Conservation (phyloP, 1,140 invertebrate species). For the Lasioglossum baleicum region DNA sequence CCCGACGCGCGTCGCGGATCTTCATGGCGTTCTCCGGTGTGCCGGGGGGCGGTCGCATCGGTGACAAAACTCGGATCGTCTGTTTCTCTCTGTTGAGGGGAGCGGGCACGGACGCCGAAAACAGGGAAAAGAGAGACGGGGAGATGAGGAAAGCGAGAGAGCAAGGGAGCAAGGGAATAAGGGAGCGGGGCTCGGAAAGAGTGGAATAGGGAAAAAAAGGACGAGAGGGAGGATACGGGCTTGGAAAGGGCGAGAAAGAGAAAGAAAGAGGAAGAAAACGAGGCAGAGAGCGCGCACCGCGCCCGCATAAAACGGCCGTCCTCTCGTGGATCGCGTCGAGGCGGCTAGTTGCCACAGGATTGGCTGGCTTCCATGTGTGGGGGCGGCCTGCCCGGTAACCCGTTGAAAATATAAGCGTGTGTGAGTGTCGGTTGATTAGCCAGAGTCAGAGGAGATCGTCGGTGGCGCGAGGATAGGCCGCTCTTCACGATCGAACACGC, state of each 20-base stretch:
- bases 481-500: slow-evolving; percentile 16
- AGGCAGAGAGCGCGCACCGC: slow-evolving; percentile 47
- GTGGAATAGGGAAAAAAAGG: too few relatives aligned
- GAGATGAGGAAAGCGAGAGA: not conserved
- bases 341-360: slow-evolving; percentile 59
- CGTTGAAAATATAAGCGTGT: slow-evolving; percentile 79
- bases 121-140: not conserved
- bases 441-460: slow-evolving; percentile 62
- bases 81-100: not conserved
- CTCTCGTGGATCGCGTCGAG: slow-evolving; percentile 28
- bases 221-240: slow-evolving; percentile 1
- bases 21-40: slow-evolving; percentile 17
- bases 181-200: not conserved
- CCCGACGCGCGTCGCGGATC: not conserved
- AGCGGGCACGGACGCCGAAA: not conserved
- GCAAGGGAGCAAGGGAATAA: not conserved
- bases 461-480: slow-evolving; percentile 53
- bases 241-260: slow-evolving; percentile 19
- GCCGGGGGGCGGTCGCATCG: slow-evolving; percentile 24
- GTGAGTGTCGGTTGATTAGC: slow-evolving; percentile 76
- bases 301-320: slow-evolving; percentile 53
- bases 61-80: not conserved
- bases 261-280: slow-evolving; percentile 40
- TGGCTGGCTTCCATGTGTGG: slow-evolving; percentile 69
- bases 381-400: slow-evolving; percentile 66